These are phyloP conservation scores for Canis aureus DNA, from an alignment of 2,113 vertebrate species.

Conservation along the genomic window DNA sequence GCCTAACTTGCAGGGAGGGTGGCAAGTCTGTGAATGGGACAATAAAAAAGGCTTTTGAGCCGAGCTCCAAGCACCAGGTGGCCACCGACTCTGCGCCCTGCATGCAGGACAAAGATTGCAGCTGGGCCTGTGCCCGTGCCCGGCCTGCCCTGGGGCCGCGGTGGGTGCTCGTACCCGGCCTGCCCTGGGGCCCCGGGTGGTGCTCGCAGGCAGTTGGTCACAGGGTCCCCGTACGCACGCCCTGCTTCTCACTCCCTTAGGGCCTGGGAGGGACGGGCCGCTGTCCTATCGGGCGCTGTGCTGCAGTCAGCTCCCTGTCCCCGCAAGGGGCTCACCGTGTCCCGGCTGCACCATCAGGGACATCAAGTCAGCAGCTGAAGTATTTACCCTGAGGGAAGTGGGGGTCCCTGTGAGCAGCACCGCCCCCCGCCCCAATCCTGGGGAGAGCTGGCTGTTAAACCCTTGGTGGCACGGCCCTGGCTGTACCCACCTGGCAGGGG, in stretches of 20 bases:
- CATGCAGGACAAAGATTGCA: rapidly evolving
- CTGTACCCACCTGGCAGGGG: not conserved
- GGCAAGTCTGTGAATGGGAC: not conserved
- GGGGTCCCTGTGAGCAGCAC: not conserved
- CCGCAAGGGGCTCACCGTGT: rapidly evolving
- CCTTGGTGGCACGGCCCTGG: not conserved
- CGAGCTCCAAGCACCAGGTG: not conserved
- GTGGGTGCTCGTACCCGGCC: not conserved
- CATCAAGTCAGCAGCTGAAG: not conserved
- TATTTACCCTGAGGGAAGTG: not conserved
- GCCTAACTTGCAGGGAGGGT: not conserved
- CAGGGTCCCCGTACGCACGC: rapidly evolving
- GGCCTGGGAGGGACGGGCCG: rapidly evolving
- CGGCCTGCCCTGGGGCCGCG: rapidly evolving
- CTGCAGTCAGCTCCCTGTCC: not conserved
- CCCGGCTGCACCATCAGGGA: not conserved
- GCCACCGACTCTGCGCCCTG: no score
- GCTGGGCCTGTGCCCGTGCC: rapidly evolving
- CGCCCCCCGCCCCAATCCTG: rapidly evolving
- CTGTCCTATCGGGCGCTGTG: rapidly evolving
- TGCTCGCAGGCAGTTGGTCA: not conserved
- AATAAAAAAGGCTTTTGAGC: not conserved
- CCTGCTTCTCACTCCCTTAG: not conserved
- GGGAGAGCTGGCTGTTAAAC: not conserved
- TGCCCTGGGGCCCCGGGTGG: rapidly evolving